These are phyloP conservation scores for Rallus crepitans DNA, from an alignment of 2,797 vertebrate genomes.

Conservation along the genomic window DNA sequence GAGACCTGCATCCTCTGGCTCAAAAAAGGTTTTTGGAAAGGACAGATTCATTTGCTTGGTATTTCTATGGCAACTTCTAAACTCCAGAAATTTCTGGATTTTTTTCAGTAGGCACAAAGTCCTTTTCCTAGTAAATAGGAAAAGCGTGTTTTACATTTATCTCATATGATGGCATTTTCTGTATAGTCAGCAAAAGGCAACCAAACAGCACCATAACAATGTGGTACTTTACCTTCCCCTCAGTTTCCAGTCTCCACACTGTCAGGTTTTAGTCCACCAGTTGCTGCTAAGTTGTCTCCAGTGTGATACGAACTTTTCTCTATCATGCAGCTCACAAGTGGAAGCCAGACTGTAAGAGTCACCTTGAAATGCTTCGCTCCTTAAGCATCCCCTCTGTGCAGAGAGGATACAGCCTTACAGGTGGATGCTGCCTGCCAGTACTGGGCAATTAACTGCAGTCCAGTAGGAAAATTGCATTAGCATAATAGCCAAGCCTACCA, in stretches of 20 bases:
- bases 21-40: background rate
- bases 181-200: background rate
- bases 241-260: background rate
- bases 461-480: background rate
- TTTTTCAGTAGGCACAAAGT: background rate
- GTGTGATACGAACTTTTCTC: background rate
- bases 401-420: background rate
- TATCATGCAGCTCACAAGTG: background rate
- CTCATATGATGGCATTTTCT: background rate
- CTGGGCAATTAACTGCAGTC: background rate
- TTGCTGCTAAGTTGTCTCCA: background rate
- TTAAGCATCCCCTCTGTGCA: background rate
- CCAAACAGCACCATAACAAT: background rate
- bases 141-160: background rate
- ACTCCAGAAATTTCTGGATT: background rate
- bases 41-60: background rate
- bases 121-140: background rate
- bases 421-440: background rate
- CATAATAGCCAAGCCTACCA: constrained; percentile 12
- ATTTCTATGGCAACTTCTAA: background rate
- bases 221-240: background rate
- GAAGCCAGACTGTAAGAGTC: background rate
- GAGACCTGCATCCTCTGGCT: background rate
- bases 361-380: background rate
- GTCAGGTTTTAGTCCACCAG: background rate